A percentile compares a stretch with the other conserved stretches of the same genome.
These are phyloP conservation scores for Nesogale talazaci DNA, from an alignment of 2,113 vertebrate species.

Conservation along the genomic window DNA sequence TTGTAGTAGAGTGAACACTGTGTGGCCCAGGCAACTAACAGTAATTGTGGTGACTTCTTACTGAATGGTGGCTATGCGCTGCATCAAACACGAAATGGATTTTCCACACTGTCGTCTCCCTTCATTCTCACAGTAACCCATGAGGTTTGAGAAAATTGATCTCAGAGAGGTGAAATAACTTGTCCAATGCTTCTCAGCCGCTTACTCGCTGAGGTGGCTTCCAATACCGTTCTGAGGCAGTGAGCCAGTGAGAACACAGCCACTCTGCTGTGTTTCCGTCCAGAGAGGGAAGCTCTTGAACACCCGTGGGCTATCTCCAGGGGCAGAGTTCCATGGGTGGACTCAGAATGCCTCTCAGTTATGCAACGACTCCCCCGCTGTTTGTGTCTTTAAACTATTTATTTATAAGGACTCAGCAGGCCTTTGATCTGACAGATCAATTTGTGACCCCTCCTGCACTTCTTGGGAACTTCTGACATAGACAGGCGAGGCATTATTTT, in stretches of 20 bases:
- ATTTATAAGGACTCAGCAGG: not conserved
- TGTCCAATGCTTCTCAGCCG: not conserved
- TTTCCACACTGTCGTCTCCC: not conserved
- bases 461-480: not conserved
- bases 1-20: not conserved
- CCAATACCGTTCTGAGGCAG: not conserved
- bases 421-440: not conserved
- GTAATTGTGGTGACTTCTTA: not conserved
- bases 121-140: not conserved
- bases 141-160: not conserved
- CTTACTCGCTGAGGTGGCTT: not conserved
- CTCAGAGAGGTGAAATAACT: no score
- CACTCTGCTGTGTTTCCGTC: not conserved
- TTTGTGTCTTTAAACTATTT: not conserved
- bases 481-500: not conserved
- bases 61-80: not conserved
- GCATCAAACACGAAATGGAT: not conserved
- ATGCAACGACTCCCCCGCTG: not conserved
- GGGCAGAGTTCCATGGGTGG: not conserved
- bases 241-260: not conserved
- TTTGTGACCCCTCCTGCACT: not conserved
- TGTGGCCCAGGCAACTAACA: not conserved
- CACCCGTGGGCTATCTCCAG: not conserved
- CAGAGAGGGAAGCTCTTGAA: not conserved
- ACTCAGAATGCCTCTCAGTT: not conserved